Percentiles rank a stretch among this genome's conserved stretches.
Conservation (phyloP, 2,113 vertebrate species). For the Scortum barcoo region DNA sequence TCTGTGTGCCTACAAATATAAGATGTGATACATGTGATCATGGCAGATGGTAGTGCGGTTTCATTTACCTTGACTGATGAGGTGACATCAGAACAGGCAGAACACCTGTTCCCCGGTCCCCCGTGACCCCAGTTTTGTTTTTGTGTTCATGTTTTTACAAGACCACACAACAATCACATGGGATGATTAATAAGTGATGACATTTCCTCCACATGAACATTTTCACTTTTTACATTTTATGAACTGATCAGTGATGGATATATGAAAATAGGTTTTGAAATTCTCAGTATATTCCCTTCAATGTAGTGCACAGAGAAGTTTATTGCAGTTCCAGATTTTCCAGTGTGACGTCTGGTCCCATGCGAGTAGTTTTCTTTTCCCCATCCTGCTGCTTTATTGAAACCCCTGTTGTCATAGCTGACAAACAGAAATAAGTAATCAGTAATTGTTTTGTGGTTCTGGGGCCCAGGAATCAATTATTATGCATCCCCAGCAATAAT, state of each 20-base stretch:
- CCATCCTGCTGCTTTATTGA: constrained; percentile 70
- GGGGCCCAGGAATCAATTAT: constrained; percentile 76
- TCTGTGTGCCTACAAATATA: neutral
- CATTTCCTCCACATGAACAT: neutral
- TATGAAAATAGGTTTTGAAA: neutral
- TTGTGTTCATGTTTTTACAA: constrained; percentile 51
- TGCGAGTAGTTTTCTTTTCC: constrained; percentile 62
- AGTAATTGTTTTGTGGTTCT: constrained; percentile 84
- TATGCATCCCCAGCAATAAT: constrained; percentile 73
- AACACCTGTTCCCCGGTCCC: constrained; percentile 73
- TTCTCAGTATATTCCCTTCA: neutral
- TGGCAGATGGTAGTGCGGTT: constrained; percentile 56
- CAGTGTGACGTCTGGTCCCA: constrained; percentile 36
- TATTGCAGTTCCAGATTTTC: neutral
- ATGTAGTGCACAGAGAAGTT: neutral
- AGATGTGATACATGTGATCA: constrained; percentile 11
- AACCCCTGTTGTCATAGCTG: constrained; percentile 71
- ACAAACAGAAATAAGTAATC: constrained; percentile 80
- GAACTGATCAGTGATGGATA: neutral
- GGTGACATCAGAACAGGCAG: constrained; percentile 29
- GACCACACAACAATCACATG: constrained; percentile 28
- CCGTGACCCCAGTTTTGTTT: constrained; percentile 43
- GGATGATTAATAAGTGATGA: neutral
- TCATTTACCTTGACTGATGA: constrained; percentile 66
- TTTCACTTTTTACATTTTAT: neutral